Base-by-base conservation (phyloP, 2,113 vertebrate genomes). In the Lucifuga dentata region DNA sequence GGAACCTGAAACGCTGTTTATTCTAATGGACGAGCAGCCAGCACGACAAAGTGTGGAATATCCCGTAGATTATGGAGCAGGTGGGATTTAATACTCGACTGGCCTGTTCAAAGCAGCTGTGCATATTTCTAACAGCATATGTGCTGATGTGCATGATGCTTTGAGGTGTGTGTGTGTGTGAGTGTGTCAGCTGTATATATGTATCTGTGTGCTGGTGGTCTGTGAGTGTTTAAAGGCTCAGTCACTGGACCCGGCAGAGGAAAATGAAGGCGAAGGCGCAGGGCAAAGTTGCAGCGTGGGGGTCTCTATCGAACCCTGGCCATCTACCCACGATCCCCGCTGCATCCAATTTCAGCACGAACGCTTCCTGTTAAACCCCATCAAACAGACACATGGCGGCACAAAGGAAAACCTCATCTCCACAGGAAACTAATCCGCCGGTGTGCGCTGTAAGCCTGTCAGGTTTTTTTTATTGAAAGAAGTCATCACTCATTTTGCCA, bases 391-490 rank as follows among this genome's bases (percentile, higher is more conserved):
- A 96, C 95, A 95, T 92, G 85, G 94, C 20, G 46, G 79, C 95
- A 98, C 96, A 98, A 97, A 97, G 96, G 95, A 95, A 96, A 97
- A 97, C 95, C 97, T 96, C 97, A 97, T 97, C 96, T 97, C 96
- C 95, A 95, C 96, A 89, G 96, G 95, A 97, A 95, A 97, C 96
- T 97, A 98, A 98, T 97, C 96, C 97, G 91, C 92, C 91, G 90
- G 94, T 96, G 94, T 94, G 95, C 90, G 93, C 96, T 95, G 94
- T 95, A 97, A 98, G 96, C 95, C 97, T 95, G 96, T 97, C 95
- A 96, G 94, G 86, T 84, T 75, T 71, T 84, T 87, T 80, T 95
- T 95, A 96, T 97, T 98, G 94, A 97, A 98, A 97, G 95, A 97
- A 98, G 97, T 98, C 96, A 98, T 98, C 96, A 98, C 94, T 98